Base-by-base conservation (phyloP, 1,140 invertebrate species). In the Ctenoplectra terminalis region DNA sequence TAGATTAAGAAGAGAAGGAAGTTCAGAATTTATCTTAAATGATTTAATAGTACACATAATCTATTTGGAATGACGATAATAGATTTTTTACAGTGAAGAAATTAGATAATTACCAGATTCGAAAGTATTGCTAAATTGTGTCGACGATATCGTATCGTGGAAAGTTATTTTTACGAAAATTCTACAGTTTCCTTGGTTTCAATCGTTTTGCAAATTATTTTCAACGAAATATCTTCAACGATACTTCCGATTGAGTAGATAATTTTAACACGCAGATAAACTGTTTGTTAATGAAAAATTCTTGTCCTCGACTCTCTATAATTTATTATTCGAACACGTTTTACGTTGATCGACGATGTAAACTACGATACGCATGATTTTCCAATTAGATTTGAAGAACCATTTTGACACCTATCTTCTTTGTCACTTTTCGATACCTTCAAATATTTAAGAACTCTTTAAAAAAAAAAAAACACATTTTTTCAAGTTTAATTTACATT, bases 251-350 rank as follows among this genome's bases (percentile, higher is more conserved):
- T 7, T 8, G 11, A 50, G n/a, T 37, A 15, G 6, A 58, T 58
- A 8, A 20, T 46, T 73, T 40, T 15, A 67, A 58, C 26, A 9
- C 11, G 3, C 13, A 56, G 46, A 34, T 31, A 76, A 54, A 67
- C 37, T 26, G 8, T 79, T 4, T 23, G 15, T 61, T 52, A 46
- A 48, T 31, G 8, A 34, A 72, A 31, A 7, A 48, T 29, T 17
- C 71, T 31, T 31, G 37, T 71, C 58, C 60, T 63, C 34, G 17
- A 64, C 70, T 81, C n/a, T 83, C 84, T 67, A 48, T 64, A 82
- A 86, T 86, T 86, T 86, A 82, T 81, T 86, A 77, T 6, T 81
- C 67, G 56, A 72, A 50, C 81, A 86, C 31, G 43, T 61, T 86
- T 86, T 82, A 77, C 43, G 60, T 54, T 40, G 48, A 74, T 69